These are phyloP conservation scores for Zosterops japonicus DNA, from an alignment of 2,113 vertebrate genomes.

Conservation along the genomic window DNA sequence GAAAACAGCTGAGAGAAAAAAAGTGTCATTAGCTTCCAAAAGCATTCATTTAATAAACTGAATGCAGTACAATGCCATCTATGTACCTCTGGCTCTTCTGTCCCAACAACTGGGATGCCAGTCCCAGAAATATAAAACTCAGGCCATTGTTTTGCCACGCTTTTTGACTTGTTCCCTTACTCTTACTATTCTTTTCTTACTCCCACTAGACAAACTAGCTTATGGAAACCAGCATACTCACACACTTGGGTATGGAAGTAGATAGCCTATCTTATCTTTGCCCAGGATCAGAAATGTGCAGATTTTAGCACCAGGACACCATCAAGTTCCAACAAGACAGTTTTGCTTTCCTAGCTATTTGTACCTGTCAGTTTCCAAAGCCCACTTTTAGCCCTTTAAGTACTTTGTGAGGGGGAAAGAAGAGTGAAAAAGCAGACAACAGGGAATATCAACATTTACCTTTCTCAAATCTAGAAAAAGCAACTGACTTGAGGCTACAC, in stretches of 20 bases:
- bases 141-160: neutral
- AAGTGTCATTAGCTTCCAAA: neutral
- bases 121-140: neutral
- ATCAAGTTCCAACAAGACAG: neutral
- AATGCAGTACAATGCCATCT: neutral
- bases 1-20: constrained; percentile 84
- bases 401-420: neutral
- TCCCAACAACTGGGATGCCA: neutral
- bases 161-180: neutral
- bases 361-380: neutral
- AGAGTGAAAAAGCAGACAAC: neutral
- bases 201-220: neutral
- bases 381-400: neutral
- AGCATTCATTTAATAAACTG: neutral
- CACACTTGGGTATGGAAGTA: neutral
- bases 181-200: neutral
- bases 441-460: constrained; percentile 72
- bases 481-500: constrained; percentile 95
- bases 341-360: neutral
- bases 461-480: constrained; percentile 88
- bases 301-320: neutral
- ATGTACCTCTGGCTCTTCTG: neutral
- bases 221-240: neutral
- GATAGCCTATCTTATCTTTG: neutral
- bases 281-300: neutral